Base-by-base conservation (phyloP, 1,140 invertebrate genomes). In the Hypsibius dujardini region DNA sequence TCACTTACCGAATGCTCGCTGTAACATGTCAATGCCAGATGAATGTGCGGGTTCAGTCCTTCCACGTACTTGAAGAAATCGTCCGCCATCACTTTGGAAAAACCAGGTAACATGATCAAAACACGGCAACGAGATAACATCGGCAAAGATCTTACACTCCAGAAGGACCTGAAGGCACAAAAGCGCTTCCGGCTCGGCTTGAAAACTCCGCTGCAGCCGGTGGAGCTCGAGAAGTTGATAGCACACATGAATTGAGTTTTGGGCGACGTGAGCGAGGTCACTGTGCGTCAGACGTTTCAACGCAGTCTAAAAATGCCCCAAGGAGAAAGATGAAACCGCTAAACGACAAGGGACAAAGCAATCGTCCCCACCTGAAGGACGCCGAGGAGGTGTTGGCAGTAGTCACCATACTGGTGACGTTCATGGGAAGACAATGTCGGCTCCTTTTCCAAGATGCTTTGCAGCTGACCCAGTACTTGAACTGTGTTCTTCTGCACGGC, bases 11-110 rank as follows among this genome's bases (percentile, higher is more conserved):
- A 90, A 81, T 95, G 90, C 79, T 97, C 93, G 71, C 88, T 86
- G 80, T 90, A 86, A 80, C 95, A 97, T 79, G 92, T 92, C 45
- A 98, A 82, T 1, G 92, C 92, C 72, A 92, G 83, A 74, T 86
- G 87, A 0, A 98, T 83, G 79, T 88, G 95, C 71, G 89, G 89
- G 77, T 93, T 93, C 76, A 98, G 97, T 0, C 90, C 89, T 70
- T 94, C 90, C 90, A 98, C 95, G 78, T 98, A 98, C 77, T 95
- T 95, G 2, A 91, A 78, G 78, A 98, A 98, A n/a, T n/a, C n/a
- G n/a, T n/a, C n/a, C n/a, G n/a, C n/a, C n/a, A n/a, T n/a, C n/a
- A n/a, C n/a, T n/a, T n/a, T n/a, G n/a, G n/a, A n/a, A n/a, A n/a
- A n/a, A n/a, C n/a, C n/a, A n/a, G n/a, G n/a, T n/a, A n/a, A n/a